These are phyloP conservation scores for Mantis religiosa DNA, from an alignment of 2,888 invertebrate genomes.

Conservation along the genomic window DNA sequence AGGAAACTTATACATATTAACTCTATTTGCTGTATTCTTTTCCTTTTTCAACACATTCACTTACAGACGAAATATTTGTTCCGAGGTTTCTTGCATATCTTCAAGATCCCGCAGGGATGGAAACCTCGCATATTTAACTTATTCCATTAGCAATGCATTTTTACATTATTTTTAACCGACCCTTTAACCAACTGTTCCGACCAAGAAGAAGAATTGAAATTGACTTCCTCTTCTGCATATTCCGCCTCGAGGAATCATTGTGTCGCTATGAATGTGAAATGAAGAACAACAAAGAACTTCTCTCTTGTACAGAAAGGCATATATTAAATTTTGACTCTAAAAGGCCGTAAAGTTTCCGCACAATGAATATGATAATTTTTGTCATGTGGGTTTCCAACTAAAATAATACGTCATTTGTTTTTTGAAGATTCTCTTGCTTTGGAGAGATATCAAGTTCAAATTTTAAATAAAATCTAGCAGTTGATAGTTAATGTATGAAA, in stretches of 20 bases:
- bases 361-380: neutral
- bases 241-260: neutral
- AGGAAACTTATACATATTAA: too few relatives aligned
- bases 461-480: too few relatives aligned
- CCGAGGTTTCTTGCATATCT: too few relatives aligned
- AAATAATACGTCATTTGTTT: neutral
- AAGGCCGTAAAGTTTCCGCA: neutral
- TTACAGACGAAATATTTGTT: too few relatives aligned
- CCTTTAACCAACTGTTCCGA: neutral
- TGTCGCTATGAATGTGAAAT: neutral
- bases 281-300: neutral
- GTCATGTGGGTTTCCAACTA: neutral
- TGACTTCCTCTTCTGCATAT: neutral
- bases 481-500: too few relatives aligned
- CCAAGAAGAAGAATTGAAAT: neutral
- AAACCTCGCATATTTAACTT: neutral
- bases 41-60: too few relatives aligned
- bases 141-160: neutral
- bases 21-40: too few relatives aligned
- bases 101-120: too few relatives aligned
- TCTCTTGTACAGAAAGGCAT: neutral
- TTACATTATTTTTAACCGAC: neutral
- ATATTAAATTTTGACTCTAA: neutral
- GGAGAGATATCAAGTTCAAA: too few relatives aligned
- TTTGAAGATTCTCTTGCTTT: too few relatives aligned